Percentiles rank a stretch among this genome's conserved stretches.
These are phyloP conservation scores for Asbolus verrucosus DNA, from an alignment of 1,140 invertebrate genomes.

Conservation along the genomic window DNA sequence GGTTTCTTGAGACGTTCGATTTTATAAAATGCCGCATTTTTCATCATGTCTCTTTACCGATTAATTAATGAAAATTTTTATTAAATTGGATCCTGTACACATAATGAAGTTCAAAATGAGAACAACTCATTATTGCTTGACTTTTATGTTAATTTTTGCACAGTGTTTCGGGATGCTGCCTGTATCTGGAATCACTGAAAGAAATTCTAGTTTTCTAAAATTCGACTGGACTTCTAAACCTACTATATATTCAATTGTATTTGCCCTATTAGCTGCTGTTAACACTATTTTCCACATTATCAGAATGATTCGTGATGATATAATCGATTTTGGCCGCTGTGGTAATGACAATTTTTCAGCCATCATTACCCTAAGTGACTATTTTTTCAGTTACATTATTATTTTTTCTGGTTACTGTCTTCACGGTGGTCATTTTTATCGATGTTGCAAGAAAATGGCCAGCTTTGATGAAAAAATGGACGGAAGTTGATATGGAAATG, in stretches of 20 bases:
- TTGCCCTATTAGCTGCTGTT: background rate
- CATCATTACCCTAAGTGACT: no score
- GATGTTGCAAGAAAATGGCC: slow-evolving; percentile 42
- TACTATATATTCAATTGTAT: slow-evolving; percentile 3
- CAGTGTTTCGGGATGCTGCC: slow-evolving; percentile 43
- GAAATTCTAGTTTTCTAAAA: background rate
- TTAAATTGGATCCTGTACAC: no score
- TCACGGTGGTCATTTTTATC: slow-evolving; percentile 16
- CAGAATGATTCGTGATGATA: background rate
- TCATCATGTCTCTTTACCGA: no score
- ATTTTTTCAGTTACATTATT: no score
- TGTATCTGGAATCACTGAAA: slow-evolving; percentile 18
- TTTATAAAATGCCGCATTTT: no score
- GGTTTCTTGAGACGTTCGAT: no score
- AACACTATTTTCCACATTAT: background rate
- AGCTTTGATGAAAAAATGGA: slow-evolving; percentile 35
- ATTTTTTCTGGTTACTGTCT: no score
- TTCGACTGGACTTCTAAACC: slow-evolving; percentile 32
- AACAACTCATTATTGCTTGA: no score
- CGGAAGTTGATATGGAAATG: slow-evolving; percentile 20
- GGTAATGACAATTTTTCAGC: no score
- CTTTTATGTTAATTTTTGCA: slow-evolving; percentile 19
- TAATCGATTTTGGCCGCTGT: no score
- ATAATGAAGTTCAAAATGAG: no score
- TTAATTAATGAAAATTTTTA: no score